Evolutionary conservation across 2,113 vertebrate species (phyloP).

Genomic region (Blennius ocellaris): DNA sequence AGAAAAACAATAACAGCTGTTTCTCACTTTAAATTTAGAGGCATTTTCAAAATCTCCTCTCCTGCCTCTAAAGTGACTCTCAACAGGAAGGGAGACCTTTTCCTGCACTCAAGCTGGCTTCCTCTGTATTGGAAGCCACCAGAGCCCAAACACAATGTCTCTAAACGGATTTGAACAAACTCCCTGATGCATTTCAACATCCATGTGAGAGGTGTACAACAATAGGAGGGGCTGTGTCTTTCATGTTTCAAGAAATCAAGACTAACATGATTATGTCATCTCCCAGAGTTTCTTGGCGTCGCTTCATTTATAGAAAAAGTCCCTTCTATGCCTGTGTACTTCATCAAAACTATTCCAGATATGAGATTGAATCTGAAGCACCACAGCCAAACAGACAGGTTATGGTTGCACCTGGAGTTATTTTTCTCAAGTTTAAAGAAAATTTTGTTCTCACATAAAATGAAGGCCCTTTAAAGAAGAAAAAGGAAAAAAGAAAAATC

Average conservation of each 20-base stretch:
- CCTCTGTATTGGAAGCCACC: slow-evolving; percentile 17
- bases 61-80: slow-evolving; percentile 30
- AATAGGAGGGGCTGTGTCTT: slow-evolving; percentile 29
- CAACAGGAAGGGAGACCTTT: slow-evolving; percentile 77
- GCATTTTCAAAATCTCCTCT: slow-evolving; percentile 52
- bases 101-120: slow-evolving; percentile 67
- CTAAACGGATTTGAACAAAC: background rate
- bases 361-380: no score
- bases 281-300: background rate
- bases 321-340: no score
- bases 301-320: no score
- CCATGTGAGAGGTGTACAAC: slow-evolving; percentile 10
- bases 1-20: no score
- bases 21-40: background rate
- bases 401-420: no score
- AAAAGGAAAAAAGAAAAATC: no score
- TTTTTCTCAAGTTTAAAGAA: no score
- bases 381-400: no score
- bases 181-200: background rate
- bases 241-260: background rate
- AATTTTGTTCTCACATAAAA: no score
- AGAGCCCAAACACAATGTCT: slow-evolving; percentile 18
- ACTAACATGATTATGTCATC: slow-evolving; percentile 31
- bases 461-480: no score
- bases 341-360: no score